Conservation (phyloP, 2,113 vertebrate genomes). For the Paradoxurus hermaphroditus region DNA sequence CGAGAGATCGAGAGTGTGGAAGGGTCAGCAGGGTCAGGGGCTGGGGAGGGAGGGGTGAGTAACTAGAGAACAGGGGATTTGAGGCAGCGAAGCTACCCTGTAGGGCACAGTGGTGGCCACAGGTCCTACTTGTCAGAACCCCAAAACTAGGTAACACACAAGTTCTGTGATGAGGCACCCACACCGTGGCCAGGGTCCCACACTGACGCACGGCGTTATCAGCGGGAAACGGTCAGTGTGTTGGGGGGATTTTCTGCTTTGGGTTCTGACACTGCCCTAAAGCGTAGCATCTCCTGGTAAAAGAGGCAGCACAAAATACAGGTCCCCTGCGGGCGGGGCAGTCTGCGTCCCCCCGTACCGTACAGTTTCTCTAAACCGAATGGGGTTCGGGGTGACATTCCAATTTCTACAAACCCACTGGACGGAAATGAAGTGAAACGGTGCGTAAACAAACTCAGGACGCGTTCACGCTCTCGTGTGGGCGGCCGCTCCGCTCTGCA, state of each 20-base stretch:
- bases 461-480: accelerated
- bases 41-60: background rate
- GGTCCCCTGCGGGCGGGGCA: too few relatives aligned
- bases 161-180: accelerated
- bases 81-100: background rate
- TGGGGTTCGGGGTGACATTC: background rate
- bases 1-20: background rate
- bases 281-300: background rate
- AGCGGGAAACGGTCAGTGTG: background rate
- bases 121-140: background rate
- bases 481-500: accelerated
- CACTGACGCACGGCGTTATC: accelerated
- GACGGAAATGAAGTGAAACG: too few relatives aligned
- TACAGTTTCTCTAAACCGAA: accelerated
- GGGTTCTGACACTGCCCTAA: background rate
- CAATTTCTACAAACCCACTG: background rate
- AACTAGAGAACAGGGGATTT: accelerated
- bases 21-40: background rate
- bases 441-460: background rate
- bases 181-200: accelerated
- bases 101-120: accelerated
- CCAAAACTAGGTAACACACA: too few relatives aligned
- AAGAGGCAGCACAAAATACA: background rate
- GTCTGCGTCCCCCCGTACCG: accelerated
- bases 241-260: background rate